phyloP scores from a whole-genome alignment of 2,797 vertebrate genomes.

The Acomys russatus region DNA sequence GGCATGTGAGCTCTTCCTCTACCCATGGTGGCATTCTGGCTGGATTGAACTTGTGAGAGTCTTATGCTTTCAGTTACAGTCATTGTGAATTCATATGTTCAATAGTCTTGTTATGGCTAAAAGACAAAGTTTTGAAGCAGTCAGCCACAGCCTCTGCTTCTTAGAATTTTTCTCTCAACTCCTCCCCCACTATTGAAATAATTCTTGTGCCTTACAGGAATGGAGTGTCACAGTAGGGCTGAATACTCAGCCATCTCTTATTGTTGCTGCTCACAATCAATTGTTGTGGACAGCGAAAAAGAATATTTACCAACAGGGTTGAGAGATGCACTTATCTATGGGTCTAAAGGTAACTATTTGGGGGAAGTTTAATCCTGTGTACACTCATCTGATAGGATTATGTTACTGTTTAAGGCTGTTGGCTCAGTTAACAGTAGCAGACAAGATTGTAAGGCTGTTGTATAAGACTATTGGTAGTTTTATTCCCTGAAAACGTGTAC shows the following conservation, averaged over 20 bases:
- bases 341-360: background rate
- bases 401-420: too few relatives aligned
- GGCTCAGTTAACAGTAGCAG: too few relatives aligned
- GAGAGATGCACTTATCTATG: background rate
- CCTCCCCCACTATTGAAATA: background rate
- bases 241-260: background rate
- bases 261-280: background rate
- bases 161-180: background rate
- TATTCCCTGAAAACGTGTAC: background rate
- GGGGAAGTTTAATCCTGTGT: background rate
- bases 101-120: background rate
- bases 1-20: background rate
- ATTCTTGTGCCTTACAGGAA: background rate
- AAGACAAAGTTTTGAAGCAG: too few relatives aligned
- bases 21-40: background rate
- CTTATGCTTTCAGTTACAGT: background rate
- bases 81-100: background rate
- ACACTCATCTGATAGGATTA: too few relatives aligned
- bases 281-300: background rate
- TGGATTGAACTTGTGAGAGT: background rate
- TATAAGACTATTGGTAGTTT: background rate
- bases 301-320: background rate
- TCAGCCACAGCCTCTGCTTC: background rate
- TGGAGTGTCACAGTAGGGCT: background rate
- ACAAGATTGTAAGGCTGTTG: background rate